Percentiles rank a stretch among this genome's conserved stretches.
phyloP scores from a whole-genome alignment of 2,113 vertebrate genomes.

The Oophaga pumilio region DNA sequence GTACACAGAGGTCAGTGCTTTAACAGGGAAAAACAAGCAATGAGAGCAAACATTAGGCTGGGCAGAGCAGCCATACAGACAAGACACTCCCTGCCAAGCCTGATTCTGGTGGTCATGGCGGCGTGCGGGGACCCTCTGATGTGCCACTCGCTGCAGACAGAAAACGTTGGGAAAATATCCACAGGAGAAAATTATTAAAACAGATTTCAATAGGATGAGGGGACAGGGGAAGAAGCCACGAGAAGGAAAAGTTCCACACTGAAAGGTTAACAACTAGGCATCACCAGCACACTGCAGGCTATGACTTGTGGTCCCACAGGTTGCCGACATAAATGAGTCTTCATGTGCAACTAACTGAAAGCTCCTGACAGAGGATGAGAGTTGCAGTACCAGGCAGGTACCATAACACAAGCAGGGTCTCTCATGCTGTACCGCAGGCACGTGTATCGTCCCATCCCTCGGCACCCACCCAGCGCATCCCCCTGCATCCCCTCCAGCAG shows the following conservation, averaged over 20 bases:
- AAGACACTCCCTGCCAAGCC: background rate
- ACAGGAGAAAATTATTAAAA: constrained; percentile 10
- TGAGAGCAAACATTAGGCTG: background rate
- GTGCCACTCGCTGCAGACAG: background rate
- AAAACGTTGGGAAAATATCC: constrained; percentile 25
- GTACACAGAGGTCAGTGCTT: constrained; percentile 60
- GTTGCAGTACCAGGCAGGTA: background rate
- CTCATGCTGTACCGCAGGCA: too few relatives aligned
- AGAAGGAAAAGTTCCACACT: background rate
- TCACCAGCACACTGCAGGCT: background rate
- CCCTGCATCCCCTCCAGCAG: too few relatives aligned
- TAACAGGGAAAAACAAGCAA: background rate
- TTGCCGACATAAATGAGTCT: background rate
- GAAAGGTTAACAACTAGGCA: background rate
- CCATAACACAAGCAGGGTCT: background rate
- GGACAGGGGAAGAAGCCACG: background rate
- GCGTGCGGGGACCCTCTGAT: background rate
- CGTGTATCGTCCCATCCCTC: background rate
- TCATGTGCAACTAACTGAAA: background rate
- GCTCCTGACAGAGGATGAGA: background rate
- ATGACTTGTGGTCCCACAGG: background rate
- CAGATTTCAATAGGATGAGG: background rate
- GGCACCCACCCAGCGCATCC: background rate
- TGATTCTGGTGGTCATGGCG: background rate
- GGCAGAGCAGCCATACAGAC: background rate